These are phyloP conservation scores for Clytia hemisphaerica DNA, from an alignment of 30 jellyfish, hydroid and myxozoan genomes.

Conservation along the genomic window DNA sequence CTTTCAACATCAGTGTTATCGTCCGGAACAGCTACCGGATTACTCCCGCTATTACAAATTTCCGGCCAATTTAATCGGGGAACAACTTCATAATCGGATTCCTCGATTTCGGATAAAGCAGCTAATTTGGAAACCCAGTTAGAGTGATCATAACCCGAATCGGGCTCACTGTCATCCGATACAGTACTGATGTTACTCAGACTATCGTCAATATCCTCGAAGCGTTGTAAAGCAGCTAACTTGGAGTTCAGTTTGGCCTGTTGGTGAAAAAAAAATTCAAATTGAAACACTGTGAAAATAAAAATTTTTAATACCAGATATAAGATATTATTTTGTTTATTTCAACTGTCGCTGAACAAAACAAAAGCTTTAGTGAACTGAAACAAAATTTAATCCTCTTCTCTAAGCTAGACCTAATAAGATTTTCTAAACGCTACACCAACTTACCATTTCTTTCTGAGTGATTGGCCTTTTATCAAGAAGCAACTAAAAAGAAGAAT, in stretches of 20 bases:
- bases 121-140: slow-evolving; percentile 54
- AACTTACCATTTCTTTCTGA: slow-evolving; percentile 56
- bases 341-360: background rate
- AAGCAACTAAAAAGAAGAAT: slow-evolving; percentile 31
- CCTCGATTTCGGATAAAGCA: slow-evolving; percentile 63
- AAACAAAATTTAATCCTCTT: too few relatives aligned
- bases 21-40: slow-evolving; percentile 2
- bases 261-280: background rate
- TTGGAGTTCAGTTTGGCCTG: slow-evolving; percentile 88
- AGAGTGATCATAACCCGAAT: slow-evolving; percentile 80
- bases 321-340: background rate
- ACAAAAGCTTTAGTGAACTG: background rate
- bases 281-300: background rate
- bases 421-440: background rate
- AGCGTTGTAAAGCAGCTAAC: slow-evolving; percentile 39
- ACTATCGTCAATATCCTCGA: slow-evolving; percentile 70
- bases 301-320: background rate
- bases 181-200: slow-evolving; percentile 81
- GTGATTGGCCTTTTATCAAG: slow-evolving; percentile 55
- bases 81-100: slow-evolving; percentile 62
- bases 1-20: background rate
- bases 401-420: too few relatives aligned
- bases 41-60: slow-evolving; percentile 1
- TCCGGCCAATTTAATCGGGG: slow-evolving; percentile 36
- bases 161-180: slow-evolving; percentile 77